A percentile compares a stretch with the other conserved stretches of the same genome.
phyloP scores from a whole-genome alignment of 2,888 invertebrate species.

The Meliscaeva auricollis region DNA sequence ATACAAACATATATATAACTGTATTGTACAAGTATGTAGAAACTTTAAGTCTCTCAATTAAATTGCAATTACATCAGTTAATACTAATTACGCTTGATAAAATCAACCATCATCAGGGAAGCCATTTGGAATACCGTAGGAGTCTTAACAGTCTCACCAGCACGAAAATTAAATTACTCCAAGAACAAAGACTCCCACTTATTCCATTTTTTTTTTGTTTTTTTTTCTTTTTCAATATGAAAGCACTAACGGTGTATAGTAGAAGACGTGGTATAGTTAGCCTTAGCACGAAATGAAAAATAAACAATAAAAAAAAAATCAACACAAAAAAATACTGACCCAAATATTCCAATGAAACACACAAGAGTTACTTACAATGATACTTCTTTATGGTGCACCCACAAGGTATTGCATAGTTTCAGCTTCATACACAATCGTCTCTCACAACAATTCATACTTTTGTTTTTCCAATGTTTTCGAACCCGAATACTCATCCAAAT shows the following conservation, averaged over 20 bases:
- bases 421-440: slow-evolving; percentile 1
- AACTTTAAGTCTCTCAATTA: slow-evolving; percentile 40
- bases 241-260: slow-evolving; percentile 9
- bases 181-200: slow-evolving; percentile 39
- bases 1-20: no score
- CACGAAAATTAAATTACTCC: slow-evolving; percentile 36
- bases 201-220: not conserved
- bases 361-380: not conserved
- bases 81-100: slow-evolving; percentile 43
- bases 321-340: slow-evolving; percentile 56
- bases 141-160: slow-evolving; percentile 32
- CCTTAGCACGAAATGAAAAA: not conserved
- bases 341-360: slow-evolving; percentile 34
- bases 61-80: slow-evolving; percentile 35
- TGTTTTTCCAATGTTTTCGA: not conserved
- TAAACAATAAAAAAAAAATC: slow-evolving; percentile 7
- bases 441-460: not conserved
- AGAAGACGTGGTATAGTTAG: not conserved
- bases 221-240: not conserved
- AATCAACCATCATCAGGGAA: slow-evolving; percentile 34
- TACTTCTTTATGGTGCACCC: slow-evolving; percentile 22
- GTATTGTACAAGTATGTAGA: no score
- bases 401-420: not conserved
- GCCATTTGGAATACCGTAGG: slow-evolving; percentile 33
- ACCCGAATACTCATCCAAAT: not conserved